Base-by-base conservation (phyloP, 2,113 vertebrate species). In the Trematocara marginatum region DNA sequence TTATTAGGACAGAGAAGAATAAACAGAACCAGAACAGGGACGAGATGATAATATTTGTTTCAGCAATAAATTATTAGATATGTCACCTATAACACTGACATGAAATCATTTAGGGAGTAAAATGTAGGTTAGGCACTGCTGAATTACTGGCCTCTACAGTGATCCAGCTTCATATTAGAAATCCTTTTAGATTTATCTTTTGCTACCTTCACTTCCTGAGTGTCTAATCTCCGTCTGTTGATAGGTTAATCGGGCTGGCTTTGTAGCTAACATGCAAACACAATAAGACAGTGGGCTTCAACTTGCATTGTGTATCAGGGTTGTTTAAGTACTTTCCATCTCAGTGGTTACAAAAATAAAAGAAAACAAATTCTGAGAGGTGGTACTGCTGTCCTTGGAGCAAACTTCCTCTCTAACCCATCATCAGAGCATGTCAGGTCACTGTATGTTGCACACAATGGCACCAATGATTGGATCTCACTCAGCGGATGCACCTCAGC, bases 381-480 rank as follows among this genome's bases (percentile, higher is more conserved):
- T 53, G 54, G 59, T 79, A 49, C 61, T 35, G 34, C 26, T 26
- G 81, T 79, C 35, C 45, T 82, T 13, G 31, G 29, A 56, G 80
- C 29, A 78, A 84, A 84, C 81, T 90, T 79, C 23, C 59, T 86
- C 49, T 9, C 49, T 76, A 13, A 61, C 31, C 23, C 52, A n/a
- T 51, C 8, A 4, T 82, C 15, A 34, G 38, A 56, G 64, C 38
- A 5, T 18, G 3, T 10, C 5, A 16, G 83, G 83, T 88, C 83
- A 78, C 81, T 78, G 74, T 53, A 49, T 89, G 86, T 74, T 53
- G 66, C 83, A 51, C 66, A 89, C 86, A 87, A 86, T 80, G 66
- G 54, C 80, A 74, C 71, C 45, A 38, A 20, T 90, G 86, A 94
- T 91, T 93, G 91, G 83, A 88, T 92, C 90, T 89, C 71, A 40